phyloP scores from a whole-genome alignment of 2,113 vertebrate species.

The human (Homo sapiens) region DNA sequence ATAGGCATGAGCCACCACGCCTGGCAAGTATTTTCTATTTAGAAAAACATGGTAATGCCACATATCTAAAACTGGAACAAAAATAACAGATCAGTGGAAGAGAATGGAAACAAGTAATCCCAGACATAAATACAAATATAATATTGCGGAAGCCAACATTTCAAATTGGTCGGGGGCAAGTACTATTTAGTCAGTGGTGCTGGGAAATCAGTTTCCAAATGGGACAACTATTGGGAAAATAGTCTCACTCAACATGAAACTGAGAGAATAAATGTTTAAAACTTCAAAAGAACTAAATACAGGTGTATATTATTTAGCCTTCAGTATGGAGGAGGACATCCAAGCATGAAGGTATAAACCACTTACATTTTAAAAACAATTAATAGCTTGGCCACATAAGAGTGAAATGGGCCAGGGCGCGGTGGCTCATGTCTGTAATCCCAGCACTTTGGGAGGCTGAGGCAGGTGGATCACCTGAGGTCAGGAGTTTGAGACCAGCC shows the following conservation, averaged over 20 bases:
- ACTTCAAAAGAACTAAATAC: background rate
- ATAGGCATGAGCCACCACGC: too few species aligned
- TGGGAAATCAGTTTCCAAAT: background rate
- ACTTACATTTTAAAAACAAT: background rate
- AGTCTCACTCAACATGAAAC: background rate
- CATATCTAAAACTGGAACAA: background rate
- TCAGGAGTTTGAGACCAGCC: too few species aligned
- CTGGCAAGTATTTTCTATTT: background rate
- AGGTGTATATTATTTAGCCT: background rate
- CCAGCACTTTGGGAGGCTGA: too few species aligned
- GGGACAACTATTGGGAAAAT: background rate
- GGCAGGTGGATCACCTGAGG: too few species aligned
- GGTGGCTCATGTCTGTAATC: too few species aligned
- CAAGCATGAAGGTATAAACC: background rate
- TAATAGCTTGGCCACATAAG: background rate
- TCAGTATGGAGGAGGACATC: background rate
- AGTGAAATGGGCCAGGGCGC: background rate
- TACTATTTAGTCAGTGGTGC: background rate
- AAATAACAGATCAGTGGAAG: background rate
- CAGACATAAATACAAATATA: background rate
- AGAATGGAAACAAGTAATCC: background rate
- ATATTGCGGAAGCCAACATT: background rate
- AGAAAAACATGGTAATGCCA: background rate
- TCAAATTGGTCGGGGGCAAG: background rate
- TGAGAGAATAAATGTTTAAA: background rate